These are phyloP conservation scores for Lacerta viridis DNA, from an alignment of 2,797 vertebrate genomes.

Conservation along the genomic window DNA sequence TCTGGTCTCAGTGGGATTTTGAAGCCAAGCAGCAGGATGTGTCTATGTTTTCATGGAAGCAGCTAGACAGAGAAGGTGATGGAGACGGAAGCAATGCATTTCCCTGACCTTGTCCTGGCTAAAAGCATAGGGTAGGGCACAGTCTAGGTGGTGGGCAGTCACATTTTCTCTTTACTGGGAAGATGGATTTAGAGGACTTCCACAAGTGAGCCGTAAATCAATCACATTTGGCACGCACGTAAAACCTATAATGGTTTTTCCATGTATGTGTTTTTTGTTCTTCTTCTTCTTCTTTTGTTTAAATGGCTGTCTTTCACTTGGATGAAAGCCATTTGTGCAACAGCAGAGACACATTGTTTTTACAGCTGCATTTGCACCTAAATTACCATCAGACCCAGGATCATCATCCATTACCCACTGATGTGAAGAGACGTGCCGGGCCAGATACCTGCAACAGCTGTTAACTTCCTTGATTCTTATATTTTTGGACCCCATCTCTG, in stretches of 20 bases:
- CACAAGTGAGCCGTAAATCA: neutral
- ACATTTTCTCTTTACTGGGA: neutral
- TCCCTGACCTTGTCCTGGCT: neutral
- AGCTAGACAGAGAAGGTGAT: constrained; percentile 2
- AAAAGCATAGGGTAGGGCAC: neutral
- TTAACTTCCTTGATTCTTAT: too few relatives aligned
- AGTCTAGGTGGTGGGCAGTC: neutral
- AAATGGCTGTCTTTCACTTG: neutral
- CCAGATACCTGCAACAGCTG: too few relatives aligned
- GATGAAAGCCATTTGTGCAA: too few relatives aligned
- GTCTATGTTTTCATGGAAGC: neutral
- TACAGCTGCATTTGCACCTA: too few relatives aligned
- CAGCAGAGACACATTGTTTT: too few relatives aligned
- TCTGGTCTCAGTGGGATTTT: rapidly evolving
- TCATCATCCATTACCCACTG: too few relatives aligned
- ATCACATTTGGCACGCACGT: neutral
- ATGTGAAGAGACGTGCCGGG: too few relatives aligned
- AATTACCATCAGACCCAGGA: too few relatives aligned
- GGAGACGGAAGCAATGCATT: neutral
- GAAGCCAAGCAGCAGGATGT: neutral
- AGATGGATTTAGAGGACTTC: neutral
- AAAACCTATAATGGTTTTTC: neutral
- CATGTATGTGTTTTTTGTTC: neutral
- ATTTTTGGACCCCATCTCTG: too few relatives aligned
- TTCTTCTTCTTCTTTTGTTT: too few relatives aligned